A percentile compares a stretch with the other conserved stretches of the same genome.
These are phyloP conservation scores for Argyresthia goedartella DNA, from an alignment of 2,888 invertebrate genomes.

Conservation along the genomic window DNA sequence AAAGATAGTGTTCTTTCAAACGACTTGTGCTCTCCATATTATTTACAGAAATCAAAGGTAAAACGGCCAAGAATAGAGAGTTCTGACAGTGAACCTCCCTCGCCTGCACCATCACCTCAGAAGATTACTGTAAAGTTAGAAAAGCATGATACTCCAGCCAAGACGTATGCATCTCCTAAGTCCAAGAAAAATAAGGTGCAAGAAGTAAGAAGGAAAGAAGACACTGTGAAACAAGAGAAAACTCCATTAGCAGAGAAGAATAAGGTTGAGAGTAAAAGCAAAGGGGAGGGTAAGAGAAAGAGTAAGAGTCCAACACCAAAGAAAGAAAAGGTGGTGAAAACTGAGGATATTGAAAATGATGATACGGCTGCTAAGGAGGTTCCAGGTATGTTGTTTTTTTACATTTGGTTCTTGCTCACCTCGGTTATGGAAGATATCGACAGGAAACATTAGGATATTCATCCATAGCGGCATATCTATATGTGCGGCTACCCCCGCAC, in stretches of 20 bases:
- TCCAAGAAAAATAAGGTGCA: constrained; percentile 25
- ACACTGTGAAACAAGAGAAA: constrained; percentile 10
- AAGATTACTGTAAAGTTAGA: constrained; percentile 16
- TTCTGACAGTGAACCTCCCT: constrained; percentile 38
- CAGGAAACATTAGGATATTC: too few species aligned
- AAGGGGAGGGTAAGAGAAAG: constrained; percentile 5
- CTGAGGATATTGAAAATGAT: background rate
- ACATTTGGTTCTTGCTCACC: too few species aligned
- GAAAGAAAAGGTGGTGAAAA: background rate
- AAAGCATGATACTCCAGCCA: constrained; percentile 26
- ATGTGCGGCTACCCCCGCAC: too few species aligned
- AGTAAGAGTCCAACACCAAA: background rate
- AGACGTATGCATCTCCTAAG: constrained; percentile 42
- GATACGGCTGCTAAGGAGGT: background rate
- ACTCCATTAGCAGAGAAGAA: background rate
- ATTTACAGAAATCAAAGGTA: constrained; percentile 35
- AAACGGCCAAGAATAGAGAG: constrained; percentile 54
- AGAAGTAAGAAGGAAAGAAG: constrained; percentile 11
- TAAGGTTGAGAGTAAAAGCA: constrained; percentile 6
- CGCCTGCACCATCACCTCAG: background rate
- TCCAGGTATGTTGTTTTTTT: constrained; percentile 23
- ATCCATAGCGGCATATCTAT: too few species aligned
- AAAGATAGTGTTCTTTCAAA: too few species aligned
- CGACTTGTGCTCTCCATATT: background rate
- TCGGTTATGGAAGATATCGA: too few species aligned